phyloP scores from a whole-genome alignment of 2,797 vertebrate species.

The Thripadectes ignobilis region DNA sequence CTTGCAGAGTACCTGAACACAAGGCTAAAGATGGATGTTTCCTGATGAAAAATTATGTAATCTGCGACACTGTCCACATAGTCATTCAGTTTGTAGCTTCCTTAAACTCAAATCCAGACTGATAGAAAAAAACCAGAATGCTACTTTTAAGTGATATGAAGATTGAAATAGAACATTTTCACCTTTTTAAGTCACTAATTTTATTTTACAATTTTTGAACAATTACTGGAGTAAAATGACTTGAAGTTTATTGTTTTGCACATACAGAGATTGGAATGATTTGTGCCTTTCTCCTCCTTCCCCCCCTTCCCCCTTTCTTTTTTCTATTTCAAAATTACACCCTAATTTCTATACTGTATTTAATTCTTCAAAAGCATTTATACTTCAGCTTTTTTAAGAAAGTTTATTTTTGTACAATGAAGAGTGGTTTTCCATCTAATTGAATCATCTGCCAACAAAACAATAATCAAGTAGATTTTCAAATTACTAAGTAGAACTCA shows the following conservation, averaged over 20 bases:
- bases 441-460: constrained; percentile 19
- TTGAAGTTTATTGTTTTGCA: neutral
- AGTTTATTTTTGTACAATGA: neutral
- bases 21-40: neutral
- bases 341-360: neutral
- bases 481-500: neutral
- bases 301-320: neutral
- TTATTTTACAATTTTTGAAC: neutral
- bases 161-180: neutral
- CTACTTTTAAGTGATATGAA: neutral
- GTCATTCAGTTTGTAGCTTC: neutral
- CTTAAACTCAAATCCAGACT: neutral
- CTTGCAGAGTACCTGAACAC: neutral
- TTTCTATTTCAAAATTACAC: neutral
- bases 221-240: neutral
- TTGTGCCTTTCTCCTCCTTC: neutral
- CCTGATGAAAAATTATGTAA: neutral
- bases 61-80: neutral
- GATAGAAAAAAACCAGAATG: neutral
- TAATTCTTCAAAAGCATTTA: neutral
- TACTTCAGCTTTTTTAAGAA: neutral
- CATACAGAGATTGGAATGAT: neutral
- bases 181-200: neutral
- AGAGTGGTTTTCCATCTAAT: neutral
- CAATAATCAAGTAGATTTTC: neutral